These are phyloP conservation scores for Neoarius graeffei DNA, from an alignment of 2,113 vertebrate species.

Conservation along the genomic window DNA sequence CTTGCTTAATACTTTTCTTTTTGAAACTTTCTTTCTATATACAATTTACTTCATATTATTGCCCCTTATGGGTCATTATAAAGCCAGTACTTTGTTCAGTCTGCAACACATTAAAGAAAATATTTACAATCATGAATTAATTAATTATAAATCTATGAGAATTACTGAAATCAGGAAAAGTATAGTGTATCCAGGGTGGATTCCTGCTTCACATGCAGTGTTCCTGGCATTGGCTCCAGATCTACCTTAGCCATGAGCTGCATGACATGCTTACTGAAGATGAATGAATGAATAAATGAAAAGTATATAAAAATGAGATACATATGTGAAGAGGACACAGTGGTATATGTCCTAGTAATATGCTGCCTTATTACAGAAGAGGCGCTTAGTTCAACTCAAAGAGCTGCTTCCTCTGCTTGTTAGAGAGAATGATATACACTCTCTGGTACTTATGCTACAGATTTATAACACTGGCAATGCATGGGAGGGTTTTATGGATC, in stretches of 20 bases:
- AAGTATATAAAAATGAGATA: not conserved
- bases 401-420: not conserved
- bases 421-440: constrained; percentile 15
- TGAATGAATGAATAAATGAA: not conserved
- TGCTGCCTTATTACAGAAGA: not conserved
- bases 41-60: not conserved
- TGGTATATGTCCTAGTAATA: not conserved
- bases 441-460: constrained; percentile 46
- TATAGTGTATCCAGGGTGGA: not conserved
- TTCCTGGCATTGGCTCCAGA: not conserved
- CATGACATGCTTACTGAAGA: not conserved
- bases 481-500: constrained; percentile 54
- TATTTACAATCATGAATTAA: not conserved
- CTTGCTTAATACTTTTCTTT: not conserved
- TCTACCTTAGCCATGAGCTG: not conserved
- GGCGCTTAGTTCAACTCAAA: not conserved
- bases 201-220: not conserved
- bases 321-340: not conserved
- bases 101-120: not conserved
- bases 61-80: not conserved
- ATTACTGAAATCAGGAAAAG: not conserved
- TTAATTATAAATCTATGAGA: not conserved
- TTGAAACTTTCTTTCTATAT: too few relatives aligned
- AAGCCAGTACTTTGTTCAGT: not conserved
- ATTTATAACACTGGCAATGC: constrained; percentile 56